A percentile compares a stretch with the other conserved stretches of the same genome.
Conservation (phyloP, 2,113 vertebrate genomes). For the Myrmophylax atrothorax region DNA sequence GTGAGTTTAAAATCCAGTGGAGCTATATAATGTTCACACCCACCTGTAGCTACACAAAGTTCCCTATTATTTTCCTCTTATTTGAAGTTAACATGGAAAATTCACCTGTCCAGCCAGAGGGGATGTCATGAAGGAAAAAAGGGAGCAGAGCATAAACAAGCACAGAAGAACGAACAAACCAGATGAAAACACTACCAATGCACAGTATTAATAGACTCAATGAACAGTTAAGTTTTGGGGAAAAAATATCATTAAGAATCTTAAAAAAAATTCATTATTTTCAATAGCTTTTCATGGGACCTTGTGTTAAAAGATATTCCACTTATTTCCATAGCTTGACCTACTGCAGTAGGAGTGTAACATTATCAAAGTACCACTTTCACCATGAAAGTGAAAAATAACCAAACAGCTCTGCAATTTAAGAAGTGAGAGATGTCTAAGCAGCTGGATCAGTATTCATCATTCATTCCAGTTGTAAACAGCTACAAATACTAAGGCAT, state of each 20-base stretch:
- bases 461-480: not conserved
- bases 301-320: not conserved
- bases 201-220: not conserved
- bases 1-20: not conserved
- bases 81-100: conserved; percentile 14
- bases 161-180: conserved; percentile 17
- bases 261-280: not conserved
- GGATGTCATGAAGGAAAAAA: conserved; percentile 27
- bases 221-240: not conserved
- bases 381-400: not conserved
- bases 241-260: not conserved
- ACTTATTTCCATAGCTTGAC: not conserved
- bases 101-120: conserved; percentile 1
- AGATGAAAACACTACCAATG: not conserved
- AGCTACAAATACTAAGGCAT: not conserved
- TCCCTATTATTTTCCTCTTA: not conserved
- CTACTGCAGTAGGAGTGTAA: not conserved
- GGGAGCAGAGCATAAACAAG: conserved; percentile 17
- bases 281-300: not conserved
- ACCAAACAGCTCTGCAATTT: not conserved
- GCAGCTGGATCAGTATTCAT: not conserved
- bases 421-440: not conserved
- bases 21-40: not conserved
- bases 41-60: conserved; percentile 12
- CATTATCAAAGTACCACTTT: not conserved